These are phyloP conservation scores for Hipparchia sbordonii DNA, from an alignment of 2,888 invertebrate species.

Conservation along the genomic window DNA sequence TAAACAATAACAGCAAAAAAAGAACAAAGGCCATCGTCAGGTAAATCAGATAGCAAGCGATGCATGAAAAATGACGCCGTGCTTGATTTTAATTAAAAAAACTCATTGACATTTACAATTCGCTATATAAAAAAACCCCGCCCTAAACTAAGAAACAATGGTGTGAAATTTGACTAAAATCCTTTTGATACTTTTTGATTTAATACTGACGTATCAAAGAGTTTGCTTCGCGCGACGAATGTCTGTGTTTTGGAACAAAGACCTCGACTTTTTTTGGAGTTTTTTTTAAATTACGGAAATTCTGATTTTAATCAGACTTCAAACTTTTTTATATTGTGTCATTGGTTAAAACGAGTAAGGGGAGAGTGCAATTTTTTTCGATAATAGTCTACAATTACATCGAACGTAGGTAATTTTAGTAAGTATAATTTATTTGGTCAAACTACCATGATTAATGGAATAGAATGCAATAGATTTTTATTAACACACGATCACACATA, in stretches of 20 bases:
- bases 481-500: too few species aligned
- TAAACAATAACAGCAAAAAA: constrained; percentile 50
- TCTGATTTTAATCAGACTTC: constrained; percentile 60
- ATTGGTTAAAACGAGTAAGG: constrained; percentile 31
- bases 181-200: constrained; percentile 71
- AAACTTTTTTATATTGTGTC: constrained; percentile 39
- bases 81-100: constrained; percentile 72
- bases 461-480: too few species aligned
- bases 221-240: constrained; percentile 62
- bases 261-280: constrained; percentile 47
- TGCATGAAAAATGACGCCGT: constrained; percentile 81
- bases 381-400: neutral
- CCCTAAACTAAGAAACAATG: constrained; percentile 72
- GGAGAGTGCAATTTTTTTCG: neutral
- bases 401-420: neutral
- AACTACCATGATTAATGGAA: too few species aligned
- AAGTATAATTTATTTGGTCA: neutral
- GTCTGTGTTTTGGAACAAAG: constrained; percentile 53
- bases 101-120: constrained; percentile 69
- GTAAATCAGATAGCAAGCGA: constrained; percentile 80
- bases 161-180: constrained; percentile 71
- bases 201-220: constrained; percentile 66
- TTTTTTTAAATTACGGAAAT: constrained; percentile 45
- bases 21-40: constrained; percentile 62
- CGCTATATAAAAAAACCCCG: constrained; percentile 65